phyloP scores from a whole-genome alignment of 2,113 vertebrate species.

The Actenoides hombroni region DNA sequence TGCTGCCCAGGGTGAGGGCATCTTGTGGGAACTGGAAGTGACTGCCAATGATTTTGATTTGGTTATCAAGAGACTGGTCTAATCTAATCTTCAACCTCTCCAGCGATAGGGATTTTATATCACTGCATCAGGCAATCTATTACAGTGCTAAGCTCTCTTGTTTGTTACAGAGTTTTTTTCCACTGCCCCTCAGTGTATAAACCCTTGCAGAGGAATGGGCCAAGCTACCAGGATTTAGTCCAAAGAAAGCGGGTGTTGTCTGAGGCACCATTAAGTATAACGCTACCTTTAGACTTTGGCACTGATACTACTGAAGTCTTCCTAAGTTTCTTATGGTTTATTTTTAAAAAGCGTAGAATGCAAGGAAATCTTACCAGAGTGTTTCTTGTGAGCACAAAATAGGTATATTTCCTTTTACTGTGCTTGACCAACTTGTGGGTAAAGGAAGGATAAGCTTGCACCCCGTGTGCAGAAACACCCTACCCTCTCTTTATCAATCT shows the following conservation, averaged over 20 bases:
- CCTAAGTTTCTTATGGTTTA: not conserved
- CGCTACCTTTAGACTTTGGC: not conserved
- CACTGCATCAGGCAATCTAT: not conserved
- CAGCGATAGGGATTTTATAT: not conserved
- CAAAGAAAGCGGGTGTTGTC: fast-evolving
- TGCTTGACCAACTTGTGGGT: not conserved
- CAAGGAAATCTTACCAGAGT: not conserved
- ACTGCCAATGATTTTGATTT: not conserved
- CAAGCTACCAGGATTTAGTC: not conserved
- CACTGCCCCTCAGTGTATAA: not conserved
- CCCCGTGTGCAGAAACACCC: not conserved
- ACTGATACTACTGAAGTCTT: not conserved
- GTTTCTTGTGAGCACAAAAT: not conserved
- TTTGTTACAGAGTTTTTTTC: not conserved
- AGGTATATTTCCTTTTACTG: not conserved
- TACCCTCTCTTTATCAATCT: not conserved
- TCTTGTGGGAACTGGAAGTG: not conserved
- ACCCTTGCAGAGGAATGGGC: not conserved
- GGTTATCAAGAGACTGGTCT: not conserved
- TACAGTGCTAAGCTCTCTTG: not conserved
- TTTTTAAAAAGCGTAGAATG: not conserved
- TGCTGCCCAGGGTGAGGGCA: not conserved
- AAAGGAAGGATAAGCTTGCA: not conserved
- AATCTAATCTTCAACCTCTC: not conserved
- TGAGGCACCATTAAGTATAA: not conserved